Evolutionary conservation across 2,113 vertebrate genomes (phyloP), one percentile per base, ranked within the genome.

Genomic region (Scartelaos histophorus): DNA sequence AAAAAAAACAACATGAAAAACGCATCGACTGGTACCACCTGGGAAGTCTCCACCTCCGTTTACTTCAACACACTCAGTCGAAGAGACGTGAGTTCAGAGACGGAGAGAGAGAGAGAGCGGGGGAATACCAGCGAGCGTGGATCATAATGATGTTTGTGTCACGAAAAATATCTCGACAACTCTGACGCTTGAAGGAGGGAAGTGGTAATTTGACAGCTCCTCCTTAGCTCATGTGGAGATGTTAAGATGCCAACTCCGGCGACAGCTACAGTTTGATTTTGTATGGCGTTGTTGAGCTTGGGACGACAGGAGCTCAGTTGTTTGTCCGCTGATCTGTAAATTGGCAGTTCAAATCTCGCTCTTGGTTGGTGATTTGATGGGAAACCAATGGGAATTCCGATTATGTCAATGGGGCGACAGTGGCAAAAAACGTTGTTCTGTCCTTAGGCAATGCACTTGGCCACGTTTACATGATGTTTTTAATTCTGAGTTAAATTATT

Each of bases 1-100:
- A 76, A 83, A 71, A 67, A 85, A 83, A 79, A 67, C 81, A 83
- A 82, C 69, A 83, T 75, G 71, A 82, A 84, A 29, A 78, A 84
- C 79, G 29, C 66, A 69, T 35, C 43, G 16, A 64, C 61, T n/a
- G 34, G 49, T 49, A 66, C 70, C 84, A 78, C 81, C 29, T 64
- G 76, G 80, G 87, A 85, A 69, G 49, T 67, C 76, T 47, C 68
- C 70, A 67, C 29, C 62, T 71, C 61, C 38, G 57, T 70, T 74
- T 60, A 69, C 49, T 84, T 45, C 70, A 65, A 66, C 24, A 49
- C 38, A 25, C 56, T 70, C 65, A 58, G 53, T 70, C 25, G 43
- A 64, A 64, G 61, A 38, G 34, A 38, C 34, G 5, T 0, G 34
- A 64, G 61, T 64, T 64, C 19, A 64, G 61, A 64, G 16, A 29